Evolutionary conservation across 2,113 vertebrate genomes (phyloP).

Genomic region (Seriola rivoliana): DNA sequence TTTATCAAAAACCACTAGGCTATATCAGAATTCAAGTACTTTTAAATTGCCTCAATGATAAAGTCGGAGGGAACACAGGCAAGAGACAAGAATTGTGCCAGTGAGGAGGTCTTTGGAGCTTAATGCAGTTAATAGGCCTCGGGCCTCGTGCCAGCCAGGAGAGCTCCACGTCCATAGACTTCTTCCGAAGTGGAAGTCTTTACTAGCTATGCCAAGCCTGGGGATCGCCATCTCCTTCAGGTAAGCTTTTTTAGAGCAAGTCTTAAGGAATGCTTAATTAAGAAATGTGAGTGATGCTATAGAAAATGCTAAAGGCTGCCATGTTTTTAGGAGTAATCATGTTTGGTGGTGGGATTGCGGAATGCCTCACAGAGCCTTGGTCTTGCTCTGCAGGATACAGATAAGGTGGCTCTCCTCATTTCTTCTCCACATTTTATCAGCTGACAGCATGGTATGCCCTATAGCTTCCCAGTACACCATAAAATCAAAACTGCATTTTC

Average conservation of each 20-base stretch:
- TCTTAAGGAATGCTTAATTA: slow-evolving; percentile 60
- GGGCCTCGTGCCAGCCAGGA: slow-evolving; percentile 60
- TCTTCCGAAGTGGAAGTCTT: slow-evolving; percentile 31
- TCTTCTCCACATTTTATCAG: slow-evolving; percentile 54
- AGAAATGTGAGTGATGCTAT: slow-evolving; percentile 20
- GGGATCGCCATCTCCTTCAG: slow-evolving; percentile 31
- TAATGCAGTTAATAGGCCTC: slow-evolving; percentile 64
- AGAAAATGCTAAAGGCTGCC: slow-evolving; percentile 41
- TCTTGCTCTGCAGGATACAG: slow-evolving; percentile 63
- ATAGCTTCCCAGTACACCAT: slow-evolving; percentile 30
- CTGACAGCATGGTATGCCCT: slow-evolving; percentile 29
- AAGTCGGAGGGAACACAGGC: slow-evolving; percentile 51
- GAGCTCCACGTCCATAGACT: slow-evolving; percentile 30
- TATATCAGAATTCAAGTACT: slow-evolving; percentile 61
- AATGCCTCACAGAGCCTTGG: slow-evolving; percentile 42
- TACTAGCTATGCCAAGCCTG: slow-evolving; percentile 15
- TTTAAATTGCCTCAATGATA: slow-evolving; percentile 73
- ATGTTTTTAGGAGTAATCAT: slow-evolving; percentile 55
- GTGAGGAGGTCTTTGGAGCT: slow-evolving; percentile 55
- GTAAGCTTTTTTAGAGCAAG: slow-evolving; percentile 31
- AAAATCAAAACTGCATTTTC: slow-evolving; percentile 44
- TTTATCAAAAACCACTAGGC: slow-evolving; percentile 64
- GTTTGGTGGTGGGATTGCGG: slow-evolving; percentile 38
- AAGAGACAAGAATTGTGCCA: slow-evolving; percentile 32
- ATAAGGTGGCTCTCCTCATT: slow-evolving; percentile 59